Evolutionary conservation across 2,888 invertebrate species (phyloP), one percentile per base, ranked within the genome.

Genomic region (Disparrhopalites patrizii): DNA sequence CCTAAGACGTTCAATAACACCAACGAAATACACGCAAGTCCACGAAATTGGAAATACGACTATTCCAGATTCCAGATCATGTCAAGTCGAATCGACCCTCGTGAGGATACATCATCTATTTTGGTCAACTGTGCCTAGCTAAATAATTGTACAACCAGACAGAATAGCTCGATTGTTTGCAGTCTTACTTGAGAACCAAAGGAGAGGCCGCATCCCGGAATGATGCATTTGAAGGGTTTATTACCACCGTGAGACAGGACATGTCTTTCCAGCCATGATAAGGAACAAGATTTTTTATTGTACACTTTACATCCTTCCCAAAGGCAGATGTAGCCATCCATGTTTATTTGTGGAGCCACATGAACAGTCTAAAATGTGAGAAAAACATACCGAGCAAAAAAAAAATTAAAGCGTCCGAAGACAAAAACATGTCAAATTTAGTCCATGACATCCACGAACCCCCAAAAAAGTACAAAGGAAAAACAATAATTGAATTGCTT

Each of bases 301-400:
- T 91, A 93, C 47, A 96, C 96, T 80, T 96, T 96, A 82, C 96
- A 96, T 58, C 90, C 91, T 76, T 87, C 85, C 96, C 96, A 97
- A 63, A 92, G 84, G 79, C 96, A 96, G 57, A 91, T 87, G 80
- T 90, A 94, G 77, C 89, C 91, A n/a, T 58, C 58, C 78, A 90
- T 89, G 65, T 76, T 77, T 18, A 87, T 87, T 82, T 95, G 95
- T 60, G 89, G 85, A 80, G 90, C 89, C 76, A 93, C 92, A 82
- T 93, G 93, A 76, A 86, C 86, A 70, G 85, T 83, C 88, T 90
- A 81, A 13, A 43, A 43, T 43, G 5, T n/a, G 83, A 83, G 13
- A 54, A 33, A 10, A 27, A 62, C 1, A 63, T 38, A 30, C 4
- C 20, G 20, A 62, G 28, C 43, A 50, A 61, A 47, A 18, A 36